Base-by-base conservation (phyloP, 2,888 invertebrate species). In the Eupithecia dodoneata region DNA sequence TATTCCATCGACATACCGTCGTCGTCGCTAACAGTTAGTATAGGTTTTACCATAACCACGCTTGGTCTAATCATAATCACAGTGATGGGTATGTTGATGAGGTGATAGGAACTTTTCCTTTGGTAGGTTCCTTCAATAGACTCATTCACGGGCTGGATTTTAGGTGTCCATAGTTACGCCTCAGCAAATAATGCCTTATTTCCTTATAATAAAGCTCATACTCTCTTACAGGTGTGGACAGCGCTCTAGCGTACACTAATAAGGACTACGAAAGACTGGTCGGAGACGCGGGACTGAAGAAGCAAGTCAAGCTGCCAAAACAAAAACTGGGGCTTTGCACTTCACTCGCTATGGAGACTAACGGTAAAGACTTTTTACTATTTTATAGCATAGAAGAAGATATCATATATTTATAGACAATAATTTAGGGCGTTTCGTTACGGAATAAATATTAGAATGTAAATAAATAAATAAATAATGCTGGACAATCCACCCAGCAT, bases 281-380 rank as follows among this genome's bases (percentile, higher is more conserved):
- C 45, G 98, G 98, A 0, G 98, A 98, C 90, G 89, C 93, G 0
- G 97, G 96, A 67, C 93, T 98, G 9, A 94, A 97, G 79, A 96
- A 96, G 79, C 97, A 98, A 89, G 96, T 98, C 42, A 97, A 96
- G 77, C 92, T 97, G 79, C 97, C 98, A 0, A 98, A 98, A 88
- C 96, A 96, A 77, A 96, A 96, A 78, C 92, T 98, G 45, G 98
- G 98, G 30, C 96, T 97, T 70, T 98, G 98, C 87, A 96, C 97
- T 1, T 97, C 98, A 0, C 93, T 98, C 41, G 97, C 98, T 0
- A 89, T 98, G 83, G 98, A 98, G 90, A 98, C 98, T 4, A 98
- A 98, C 85, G 98, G 98, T 96, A 94, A 90, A 18, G 0, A 30
- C 30, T 66, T 12, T 30, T 67, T 73, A 42, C 59, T 63, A 30